A percentile compares a stretch with the other conserved stretches of the same genome.
These are phyloP conservation scores for Euthynnus affinis DNA, from an alignment of 2,797 vertebrate genomes.

Conservation along the genomic window DNA sequence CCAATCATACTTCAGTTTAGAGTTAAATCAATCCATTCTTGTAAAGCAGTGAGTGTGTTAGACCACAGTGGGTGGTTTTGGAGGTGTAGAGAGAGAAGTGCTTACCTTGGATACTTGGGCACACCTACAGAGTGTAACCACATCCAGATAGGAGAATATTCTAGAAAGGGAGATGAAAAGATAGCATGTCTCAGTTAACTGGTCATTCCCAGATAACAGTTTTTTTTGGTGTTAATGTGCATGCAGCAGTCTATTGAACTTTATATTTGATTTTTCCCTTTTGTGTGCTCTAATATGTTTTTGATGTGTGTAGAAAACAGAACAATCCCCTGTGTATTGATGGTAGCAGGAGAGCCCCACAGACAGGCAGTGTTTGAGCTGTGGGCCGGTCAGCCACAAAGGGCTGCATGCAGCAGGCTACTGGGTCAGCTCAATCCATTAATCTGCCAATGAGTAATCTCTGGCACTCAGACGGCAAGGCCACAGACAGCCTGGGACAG, in stretches of 20 bases:
- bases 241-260: not conserved
- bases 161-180: slow-evolving; percentile 82
- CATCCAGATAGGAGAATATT: slow-evolving; percentile 98
- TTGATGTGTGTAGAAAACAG: slow-evolving; percentile 26
- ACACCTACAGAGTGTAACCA: slow-evolving; percentile 96
- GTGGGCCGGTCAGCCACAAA: slow-evolving; percentile 71
- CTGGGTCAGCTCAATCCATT: slow-evolving; percentile 85
- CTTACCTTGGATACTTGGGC: slow-evolving; percentile 97
- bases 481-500: slow-evolving; percentile 63
- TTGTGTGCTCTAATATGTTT: slow-evolving; percentile 13
- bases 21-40: not conserved
- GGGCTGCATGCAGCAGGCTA: slow-evolving; percentile 76
- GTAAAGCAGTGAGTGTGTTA: slow-evolving; percentile 19
- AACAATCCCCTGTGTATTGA: slow-evolving; percentile 56
- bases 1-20: slow-evolving; percentile 5
- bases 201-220: not conserved
- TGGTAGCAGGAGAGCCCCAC: slow-evolving; percentile 57
- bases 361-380: slow-evolving; percentile 66
- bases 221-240: not conserved
- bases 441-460: slow-evolving; percentile 86
- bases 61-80: slow-evolving; percentile 15
- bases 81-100: not conserved
- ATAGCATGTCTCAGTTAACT: slow-evolving; percentile 34
- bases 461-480: slow-evolving; percentile 77
- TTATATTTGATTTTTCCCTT: not conserved